Evolutionary conservation across 2,797 vertebrate genomes (phyloP).

Genomic region (Gallinago nigripennis): DNA sequence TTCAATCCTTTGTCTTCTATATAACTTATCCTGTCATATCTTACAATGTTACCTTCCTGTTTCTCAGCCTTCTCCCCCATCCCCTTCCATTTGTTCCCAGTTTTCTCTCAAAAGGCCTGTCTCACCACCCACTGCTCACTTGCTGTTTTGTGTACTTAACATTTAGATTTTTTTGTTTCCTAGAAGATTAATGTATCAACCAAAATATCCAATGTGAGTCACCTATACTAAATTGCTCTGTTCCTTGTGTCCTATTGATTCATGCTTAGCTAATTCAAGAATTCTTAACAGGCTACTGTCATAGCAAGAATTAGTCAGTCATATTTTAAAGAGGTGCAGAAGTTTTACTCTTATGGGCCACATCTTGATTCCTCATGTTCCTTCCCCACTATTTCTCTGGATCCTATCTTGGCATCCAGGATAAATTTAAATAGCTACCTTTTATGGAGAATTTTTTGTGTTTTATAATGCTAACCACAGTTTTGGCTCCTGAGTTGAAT

Average conservation of each 20-base stretch:
- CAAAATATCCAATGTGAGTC: neutral
- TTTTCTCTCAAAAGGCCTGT: neutral
- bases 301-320: neutral
- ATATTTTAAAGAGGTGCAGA: rapidly evolving
- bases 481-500: neutral
- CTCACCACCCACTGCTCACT: neutral
- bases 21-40: too few species aligned
- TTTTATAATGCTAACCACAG: neutral
- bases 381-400: neutral
- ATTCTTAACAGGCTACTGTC: neutral
- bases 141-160: neutral
- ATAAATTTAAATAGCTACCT: neutral
- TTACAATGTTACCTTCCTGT: neutral
- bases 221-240: neutral
- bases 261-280: neutral
- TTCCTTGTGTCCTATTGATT: neutral
- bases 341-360: neutral
- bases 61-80: neutral
- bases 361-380: neutral
- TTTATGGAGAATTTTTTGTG: neutral
- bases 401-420: neutral
- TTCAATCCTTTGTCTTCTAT: neutral
- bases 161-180: neutral
- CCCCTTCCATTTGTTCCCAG: neutral
- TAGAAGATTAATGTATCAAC: neutral